A percentile compares a stretch with the other conserved stretches of the same genome.
Conservation (phyloP, 1,140 invertebrate genomes). For the Prorops nasuta region DNA sequence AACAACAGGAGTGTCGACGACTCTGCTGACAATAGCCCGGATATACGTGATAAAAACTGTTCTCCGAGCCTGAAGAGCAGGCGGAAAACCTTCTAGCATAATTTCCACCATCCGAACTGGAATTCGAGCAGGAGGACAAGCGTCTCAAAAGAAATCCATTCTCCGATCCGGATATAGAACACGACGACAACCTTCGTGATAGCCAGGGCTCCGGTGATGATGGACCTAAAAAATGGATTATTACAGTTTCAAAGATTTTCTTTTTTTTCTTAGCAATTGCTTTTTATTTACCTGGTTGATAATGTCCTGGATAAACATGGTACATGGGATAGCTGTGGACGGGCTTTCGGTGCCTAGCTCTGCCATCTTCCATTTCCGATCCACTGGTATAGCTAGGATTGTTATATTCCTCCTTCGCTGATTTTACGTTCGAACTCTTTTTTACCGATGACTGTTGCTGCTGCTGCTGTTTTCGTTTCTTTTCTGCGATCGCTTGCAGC, state of each 20-base stretch:
- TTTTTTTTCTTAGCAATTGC: not conserved
- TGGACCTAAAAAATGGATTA: constrained; percentile 27
- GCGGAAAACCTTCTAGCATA: constrained; percentile 47
- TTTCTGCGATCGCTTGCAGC: constrained; percentile 52
- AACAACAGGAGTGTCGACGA: constrained; percentile 47
- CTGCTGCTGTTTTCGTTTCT: constrained; percentile 46
- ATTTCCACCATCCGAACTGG: constrained; percentile 50
- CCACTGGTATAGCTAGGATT: constrained; percentile 66
- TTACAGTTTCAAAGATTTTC: not conserved
- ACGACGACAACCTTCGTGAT: constrained; percentile 62
- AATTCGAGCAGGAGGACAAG: constrained; percentile 42
- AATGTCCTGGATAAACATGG: constrained; percentile 35
- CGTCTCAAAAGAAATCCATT: constrained; percentile 45
- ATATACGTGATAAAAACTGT: constrained; percentile 40
- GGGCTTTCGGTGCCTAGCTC: constrained; percentile 29
- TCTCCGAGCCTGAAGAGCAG: constrained; percentile 51
- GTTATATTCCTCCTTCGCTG: constrained; percentile 39
- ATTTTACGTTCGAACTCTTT: not conserved
- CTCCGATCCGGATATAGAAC: constrained; percentile 58
- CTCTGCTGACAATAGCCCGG: constrained; percentile 39
- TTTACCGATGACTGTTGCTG: constrained; percentile 7
- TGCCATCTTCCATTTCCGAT: constrained; percentile 64
- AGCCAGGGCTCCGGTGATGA: constrained; percentile 63
- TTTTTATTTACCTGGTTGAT: constrained; percentile 37
- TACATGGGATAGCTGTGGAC: constrained; percentile 34